Conservation (phyloP, 2,888 invertebrate species). For the Osedax frankpressi region DNA sequence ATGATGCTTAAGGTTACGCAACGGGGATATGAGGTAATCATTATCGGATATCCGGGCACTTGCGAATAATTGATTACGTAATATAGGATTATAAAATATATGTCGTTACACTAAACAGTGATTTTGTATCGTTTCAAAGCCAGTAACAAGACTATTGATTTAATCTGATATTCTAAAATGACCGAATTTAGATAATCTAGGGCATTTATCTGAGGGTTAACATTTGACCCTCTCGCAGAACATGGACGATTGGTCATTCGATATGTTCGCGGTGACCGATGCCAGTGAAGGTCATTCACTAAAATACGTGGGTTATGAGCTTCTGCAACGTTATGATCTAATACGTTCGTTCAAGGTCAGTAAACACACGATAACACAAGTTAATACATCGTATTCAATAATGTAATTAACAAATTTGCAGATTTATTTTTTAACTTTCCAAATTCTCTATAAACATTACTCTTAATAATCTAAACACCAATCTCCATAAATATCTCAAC, state of each 20-base stretch:
- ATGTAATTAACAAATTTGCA: too few relatives aligned
- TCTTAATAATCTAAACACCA: too few relatives aligned
- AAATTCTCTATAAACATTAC: too few relatives aligned
- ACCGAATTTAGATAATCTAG: not conserved
- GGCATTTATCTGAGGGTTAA: slow-evolving; percentile 17
- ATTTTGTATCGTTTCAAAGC: too few relatives aligned
- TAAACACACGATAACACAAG: too few relatives aligned
- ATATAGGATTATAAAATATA: too few relatives aligned
- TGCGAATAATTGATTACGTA: too few relatives aligned
- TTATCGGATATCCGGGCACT: not conserved
- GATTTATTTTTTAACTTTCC: too few relatives aligned
- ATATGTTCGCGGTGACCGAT: slow-evolving; percentile 77
- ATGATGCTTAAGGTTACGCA: slow-evolving; percentile 65
- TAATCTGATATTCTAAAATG: not conserved
- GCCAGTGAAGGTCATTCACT: slow-evolving; percentile 72
- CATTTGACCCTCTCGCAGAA: slow-evolving; percentile 35
- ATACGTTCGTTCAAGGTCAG: slow-evolving; percentile 80
- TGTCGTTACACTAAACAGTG: too few relatives aligned
- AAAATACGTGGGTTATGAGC: slow-evolving; percentile 81
- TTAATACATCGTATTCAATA: too few relatives aligned
- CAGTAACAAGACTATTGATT: not conserved
- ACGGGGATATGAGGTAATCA: not conserved
- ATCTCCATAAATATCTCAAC: too few relatives aligned
- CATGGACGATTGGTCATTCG: slow-evolving; percentile 84
- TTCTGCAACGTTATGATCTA: slow-evolving; percentile 84